Percentiles rank a stretch among this genome's conserved stretches.
Evolutionary conservation across 2,888 invertebrate genomes (phyloP).

Genomic region (Microdon myrmicae): DNA sequence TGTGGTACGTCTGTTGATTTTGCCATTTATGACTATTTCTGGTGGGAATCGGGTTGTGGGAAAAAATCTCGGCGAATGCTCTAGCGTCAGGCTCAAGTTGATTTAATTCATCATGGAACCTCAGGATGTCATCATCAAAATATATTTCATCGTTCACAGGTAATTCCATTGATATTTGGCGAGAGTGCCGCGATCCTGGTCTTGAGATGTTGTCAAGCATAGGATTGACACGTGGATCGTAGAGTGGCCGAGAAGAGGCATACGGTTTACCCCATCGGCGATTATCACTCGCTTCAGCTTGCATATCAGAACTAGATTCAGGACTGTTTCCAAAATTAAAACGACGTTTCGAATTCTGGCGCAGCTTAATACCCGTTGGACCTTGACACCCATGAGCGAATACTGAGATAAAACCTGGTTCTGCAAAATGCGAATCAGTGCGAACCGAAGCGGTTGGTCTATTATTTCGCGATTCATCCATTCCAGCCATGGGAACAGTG

Average conservation of each 20-base stretch:
- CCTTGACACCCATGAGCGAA: slow-evolving; percentile 85
- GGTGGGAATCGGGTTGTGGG: slow-evolving; percentile 18
- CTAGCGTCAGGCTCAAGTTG: slow-evolving; percentile 63
- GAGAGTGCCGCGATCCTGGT: slow-evolving; percentile 53
- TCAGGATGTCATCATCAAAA: slow-evolving; percentile 61
- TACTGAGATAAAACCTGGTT: slow-evolving; percentile 85
- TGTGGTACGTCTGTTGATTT: slow-evolving; percentile 13
- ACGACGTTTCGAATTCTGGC: slow-evolving; percentile 64
- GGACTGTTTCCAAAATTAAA: slow-evolving; percentile 56
- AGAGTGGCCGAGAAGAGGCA: slow-evolving; percentile 53
- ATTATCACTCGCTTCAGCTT: slow-evolving; percentile 26
- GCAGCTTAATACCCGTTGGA: slow-evolving; percentile 59
- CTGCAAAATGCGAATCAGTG: slow-evolving; percentile 85
- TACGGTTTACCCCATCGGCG: slow-evolving; percentile 56
- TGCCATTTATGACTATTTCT: slow-evolving; percentile 40
- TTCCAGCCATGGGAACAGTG: slow-evolving; percentile 70
- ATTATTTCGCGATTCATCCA: slow-evolving; percentile 59
- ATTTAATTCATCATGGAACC: slow-evolving; percentile 59
- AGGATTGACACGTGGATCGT: slow-evolving; percentile 57
- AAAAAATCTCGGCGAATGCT: slow-evolving; percentile 62
- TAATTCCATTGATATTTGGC: slow-evolving; percentile 30
- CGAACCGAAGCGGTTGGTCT: slow-evolving; percentile 66
- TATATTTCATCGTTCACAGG: slow-evolving; percentile 56
- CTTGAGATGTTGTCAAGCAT: slow-evolving; percentile 55
- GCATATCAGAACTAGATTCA: slow-evolving; percentile 54